Evolutionary conservation across 2,888 invertebrate species (phyloP).

Genomic region (Nysson spinosus): DNA sequence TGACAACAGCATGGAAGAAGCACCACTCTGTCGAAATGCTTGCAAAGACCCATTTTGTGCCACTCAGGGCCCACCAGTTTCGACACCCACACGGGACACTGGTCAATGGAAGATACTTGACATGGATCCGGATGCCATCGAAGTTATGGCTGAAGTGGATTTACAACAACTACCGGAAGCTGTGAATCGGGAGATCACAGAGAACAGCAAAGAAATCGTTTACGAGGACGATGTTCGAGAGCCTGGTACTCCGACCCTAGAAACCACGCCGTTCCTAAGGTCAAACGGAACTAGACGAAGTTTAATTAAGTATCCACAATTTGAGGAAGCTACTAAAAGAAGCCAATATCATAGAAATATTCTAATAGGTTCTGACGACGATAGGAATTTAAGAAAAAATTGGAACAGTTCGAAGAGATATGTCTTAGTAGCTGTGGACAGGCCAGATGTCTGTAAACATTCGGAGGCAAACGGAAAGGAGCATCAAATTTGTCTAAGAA

Average conservation of each 20-base stretch:
- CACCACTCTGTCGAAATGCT: constrained; percentile 35
- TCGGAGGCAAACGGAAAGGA: constrained; percentile 48
- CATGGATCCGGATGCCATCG: constrained; percentile 64
- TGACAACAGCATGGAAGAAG: constrained; percentile 64
- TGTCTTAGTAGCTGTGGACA: constrained; percentile 58
- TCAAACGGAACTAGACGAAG: constrained; percentile 22
- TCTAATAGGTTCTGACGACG: constrained; percentile 51
- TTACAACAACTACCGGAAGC: constrained; percentile 66
- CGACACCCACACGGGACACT: constrained; percentile 10
- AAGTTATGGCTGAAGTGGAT: constrained; percentile 64
- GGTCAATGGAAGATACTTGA: constrained; percentile 56
- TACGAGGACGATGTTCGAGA: constrained; percentile 59
- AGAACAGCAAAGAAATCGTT: constrained; percentile 66
- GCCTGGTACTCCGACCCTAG: constrained; percentile 35
- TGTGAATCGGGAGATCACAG: constrained; percentile 65
- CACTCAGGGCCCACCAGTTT: constrained; percentile 4
- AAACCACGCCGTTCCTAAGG: constrained; percentile 41
- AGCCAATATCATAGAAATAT: constrained; percentile 38
- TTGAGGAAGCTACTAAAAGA: constrained; percentile 51
- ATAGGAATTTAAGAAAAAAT: constrained; percentile 57
- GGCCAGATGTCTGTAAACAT: too few species aligned
- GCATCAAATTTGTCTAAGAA: constrained; percentile 44
- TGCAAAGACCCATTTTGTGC: constrained; percentile 47
- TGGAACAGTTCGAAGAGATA: constrained; percentile 60
- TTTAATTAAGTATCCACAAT: constrained; percentile 23